Percentiles rank a stretch among this genome's conserved stretches.
phyloP scores from a whole-genome alignment of 2,113 vertebrate genomes.

The Chaetorhynchus papuensis region DNA sequence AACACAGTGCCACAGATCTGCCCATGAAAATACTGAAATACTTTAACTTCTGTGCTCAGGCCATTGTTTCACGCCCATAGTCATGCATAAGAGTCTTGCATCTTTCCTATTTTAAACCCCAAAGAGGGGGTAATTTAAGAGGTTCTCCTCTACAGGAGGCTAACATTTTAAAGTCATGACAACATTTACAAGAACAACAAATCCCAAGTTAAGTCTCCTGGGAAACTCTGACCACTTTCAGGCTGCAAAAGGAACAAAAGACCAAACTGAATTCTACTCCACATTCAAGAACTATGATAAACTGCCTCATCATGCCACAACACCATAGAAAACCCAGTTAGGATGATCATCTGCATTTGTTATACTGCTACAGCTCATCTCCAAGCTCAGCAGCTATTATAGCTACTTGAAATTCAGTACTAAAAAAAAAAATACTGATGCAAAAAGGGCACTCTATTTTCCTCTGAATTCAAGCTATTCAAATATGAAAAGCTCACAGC shows the following conservation, averaged over 20 bases:
- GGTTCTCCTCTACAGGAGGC: not conserved
- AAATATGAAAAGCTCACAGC: not conserved
- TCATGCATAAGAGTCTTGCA: not conserved
- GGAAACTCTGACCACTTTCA: not conserved
- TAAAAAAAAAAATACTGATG: not conserved
- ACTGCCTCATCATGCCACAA: not conserved
- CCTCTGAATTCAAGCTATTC: not conserved
- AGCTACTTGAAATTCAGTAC: not conserved
- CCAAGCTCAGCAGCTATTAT: not conserved
- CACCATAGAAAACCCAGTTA: not conserved
- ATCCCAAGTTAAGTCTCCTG: not conserved
- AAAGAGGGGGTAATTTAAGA: not conserved
- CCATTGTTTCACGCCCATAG: not conserved
- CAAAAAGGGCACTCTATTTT: not conserved
- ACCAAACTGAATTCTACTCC: not conserved
- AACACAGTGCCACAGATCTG: not conserved
- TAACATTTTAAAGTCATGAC: not conserved
- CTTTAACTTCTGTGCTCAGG: not conserved
- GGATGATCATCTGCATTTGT: not conserved
- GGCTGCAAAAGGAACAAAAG: not conserved
- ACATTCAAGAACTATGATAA: not conserved
- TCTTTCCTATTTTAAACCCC: not conserved
- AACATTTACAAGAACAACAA: not conserved
- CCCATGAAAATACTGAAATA: not conserved
- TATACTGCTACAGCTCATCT: not conserved